Conservation (phyloP, 2,888 invertebrate species). For the Heliconius aoede region DNA sequence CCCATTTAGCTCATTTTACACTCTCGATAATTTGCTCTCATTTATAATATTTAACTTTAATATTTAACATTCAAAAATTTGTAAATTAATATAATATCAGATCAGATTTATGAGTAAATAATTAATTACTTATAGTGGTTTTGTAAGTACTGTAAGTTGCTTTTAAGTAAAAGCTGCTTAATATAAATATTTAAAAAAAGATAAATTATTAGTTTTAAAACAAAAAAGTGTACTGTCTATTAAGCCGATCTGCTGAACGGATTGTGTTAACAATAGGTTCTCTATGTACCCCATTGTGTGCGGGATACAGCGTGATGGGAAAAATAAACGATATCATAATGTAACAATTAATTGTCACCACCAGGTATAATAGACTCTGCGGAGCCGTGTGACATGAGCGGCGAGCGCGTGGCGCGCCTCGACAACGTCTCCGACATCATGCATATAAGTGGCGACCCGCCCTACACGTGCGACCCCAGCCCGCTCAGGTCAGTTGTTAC, state of each 20-base stretch:
- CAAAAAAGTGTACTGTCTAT: no score
- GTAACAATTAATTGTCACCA: background rate
- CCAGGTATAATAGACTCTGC: slow-evolving; percentile 74
- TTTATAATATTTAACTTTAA: background rate
- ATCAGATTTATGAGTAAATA: background rate
- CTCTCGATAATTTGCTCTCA: background rate
- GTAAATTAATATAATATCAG: background rate
- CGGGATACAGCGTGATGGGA: no score
- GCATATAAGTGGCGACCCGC: slow-evolving; percentile 78
- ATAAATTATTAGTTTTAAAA: no score
- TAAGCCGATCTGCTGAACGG: no score
- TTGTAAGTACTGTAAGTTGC: no score
- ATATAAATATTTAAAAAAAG: no score
- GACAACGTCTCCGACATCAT: slow-evolving; percentile 70
- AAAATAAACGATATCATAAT: background rate
- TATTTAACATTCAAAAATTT: background rate
- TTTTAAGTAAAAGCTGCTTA: no score
- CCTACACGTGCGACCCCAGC: slow-evolving; percentile 79
- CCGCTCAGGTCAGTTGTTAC: slow-evolving; percentile 65
- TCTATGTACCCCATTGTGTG: no score
- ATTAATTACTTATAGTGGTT: no score
- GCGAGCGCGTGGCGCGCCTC: slow-evolving; percentile 68
- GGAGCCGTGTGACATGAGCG: slow-evolving; percentile 75
- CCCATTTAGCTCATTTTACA: slow-evolving; percentile 1
- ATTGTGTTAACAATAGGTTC: no score